A percentile compares a stretch with the other conserved stretches of the same genome.
These are phyloP conservation scores for Dipodomys merriami DNA, from an alignment of 2,113 vertebrate genomes.

Conservation along the genomic window DNA sequence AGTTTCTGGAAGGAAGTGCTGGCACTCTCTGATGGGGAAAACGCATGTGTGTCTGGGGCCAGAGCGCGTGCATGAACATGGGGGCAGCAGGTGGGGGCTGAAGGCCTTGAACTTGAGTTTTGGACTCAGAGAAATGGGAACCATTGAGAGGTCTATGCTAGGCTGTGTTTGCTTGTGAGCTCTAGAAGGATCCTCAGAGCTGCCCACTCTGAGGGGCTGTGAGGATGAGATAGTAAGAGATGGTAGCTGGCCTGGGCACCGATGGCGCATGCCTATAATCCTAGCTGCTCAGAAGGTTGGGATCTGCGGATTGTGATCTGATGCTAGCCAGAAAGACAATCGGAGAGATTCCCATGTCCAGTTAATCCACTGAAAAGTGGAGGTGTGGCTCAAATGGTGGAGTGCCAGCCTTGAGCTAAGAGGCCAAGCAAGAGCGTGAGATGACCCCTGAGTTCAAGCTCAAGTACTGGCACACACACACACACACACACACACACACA, in stretches of 20 bases:
- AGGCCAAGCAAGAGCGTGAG: too few relatives aligned
- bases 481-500: too few relatives aligned
- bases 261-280: not conserved
- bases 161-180: not conserved
- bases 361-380: too few relatives aligned
- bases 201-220: not conserved
- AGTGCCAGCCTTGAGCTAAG: too few relatives aligned
- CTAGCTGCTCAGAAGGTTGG: not conserved
- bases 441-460: not conserved
- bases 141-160: rapidly evolving
- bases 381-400: too few relatives aligned
- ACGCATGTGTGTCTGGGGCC: not conserved
- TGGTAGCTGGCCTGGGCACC: too few relatives aligned
- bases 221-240: too few relatives aligned
- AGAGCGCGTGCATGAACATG: not conserved
- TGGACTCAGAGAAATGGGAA: too few relatives aligned
- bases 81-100: not conserved
- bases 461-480: not conserved
- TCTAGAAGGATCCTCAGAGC: not conserved
- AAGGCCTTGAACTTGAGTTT: not conserved
- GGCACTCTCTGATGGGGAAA: not conserved
- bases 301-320: not conserved
- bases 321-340: not conserved
- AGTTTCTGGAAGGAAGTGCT: not conserved
- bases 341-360: too few relatives aligned